Percentiles rank a stretch among this genome's conserved stretches.
phyloP scores from a whole-genome alignment of 1,140 invertebrate species.

The Drosophila melanogaster region Release_6_plus_ISO1_MT NC_004354.4:7520001-7520500 shows the following conservation, averaged over 20 bases:
- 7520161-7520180: background rate
- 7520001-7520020: too few relatives aligned
- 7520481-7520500: slow-evolving; percentile 29
- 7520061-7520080: too few relatives aligned
- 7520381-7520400: slow-evolving; percentile 59
- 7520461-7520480: slow-evolving; percentile 67
- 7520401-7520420: slow-evolving; percentile 64
- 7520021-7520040: too few relatives aligned
- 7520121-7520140: slow-evolving; percentile 66
- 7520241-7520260: slow-evolving; percentile 17
- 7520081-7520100: slow-evolving; percentile 6
- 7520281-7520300: slow-evolving; percentile 20
- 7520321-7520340: background rate
- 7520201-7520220: slow-evolving; percentile 62
- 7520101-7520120: slow-evolving; percentile 18
- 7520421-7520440: slow-evolving; percentile 81
- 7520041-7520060: too few relatives aligned
- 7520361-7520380: slow-evolving; percentile 58
- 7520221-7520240: slow-evolving; percentile 5
- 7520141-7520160: slow-evolving; percentile 77
- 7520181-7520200: slow-evolving; percentile 19
- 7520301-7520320: background rate
- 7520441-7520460: slow-evolving; percentile 79
- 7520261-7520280: slow-evolving; percentile 13
- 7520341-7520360: slow-evolving; percentile 67